Base-by-base conservation (phyloP, 2,113 vertebrate species). In the Spea multiplicata region DNA sequence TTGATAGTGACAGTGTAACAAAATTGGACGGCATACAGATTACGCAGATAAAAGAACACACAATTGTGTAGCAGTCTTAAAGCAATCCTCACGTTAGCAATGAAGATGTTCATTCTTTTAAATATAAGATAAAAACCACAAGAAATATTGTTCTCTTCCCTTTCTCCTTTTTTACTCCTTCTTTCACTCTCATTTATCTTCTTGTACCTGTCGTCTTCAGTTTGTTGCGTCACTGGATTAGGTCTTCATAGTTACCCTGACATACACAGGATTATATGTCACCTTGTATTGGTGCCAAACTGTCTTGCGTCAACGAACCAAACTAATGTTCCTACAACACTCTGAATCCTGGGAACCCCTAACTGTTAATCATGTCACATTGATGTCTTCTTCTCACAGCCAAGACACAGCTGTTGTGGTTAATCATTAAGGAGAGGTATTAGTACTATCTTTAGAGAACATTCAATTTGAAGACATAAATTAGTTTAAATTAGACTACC, bases 341-440 rank as follows among this genome's bases (percentile, higher is more conserved):
- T 14, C 5, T 44, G 14, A 44, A 6, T 74, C 50, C 55, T 30
- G 16, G 17, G 52, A 73, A 17, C 47, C 67, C 13, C 16, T 44
- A 48, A 77, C 59, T 64, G 52, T 49, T 69, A 76, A 67, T 80
- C 67, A 73, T 73, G 61, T 65, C 61, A 55, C 13, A 79, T 73
- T 79, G 69, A 79, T 78, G 49, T 66, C 52, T 61, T 14, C 46
- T 80, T 75, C 16, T 76, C 52, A 45, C 65, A 81, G 52, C 46
- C 53, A 67, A 47, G n/a, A 16, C 30, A 49, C 55, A 75, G 69
- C 47, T 50, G 59, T 68, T 75, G 65, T 71, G 52, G 66, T 81
- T 75, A 81, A 74, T 74, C 72, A 80, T 74, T 73, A 46, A 65
- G 44, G 52, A 55, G 17, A 66, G 8, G 61, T 50, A 50, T 80